Evolutionary conservation across 2,113 vertebrate species (phyloP), one percentile per base, ranked within the genome.

Genomic region (Callithrix jacchus): DNA sequence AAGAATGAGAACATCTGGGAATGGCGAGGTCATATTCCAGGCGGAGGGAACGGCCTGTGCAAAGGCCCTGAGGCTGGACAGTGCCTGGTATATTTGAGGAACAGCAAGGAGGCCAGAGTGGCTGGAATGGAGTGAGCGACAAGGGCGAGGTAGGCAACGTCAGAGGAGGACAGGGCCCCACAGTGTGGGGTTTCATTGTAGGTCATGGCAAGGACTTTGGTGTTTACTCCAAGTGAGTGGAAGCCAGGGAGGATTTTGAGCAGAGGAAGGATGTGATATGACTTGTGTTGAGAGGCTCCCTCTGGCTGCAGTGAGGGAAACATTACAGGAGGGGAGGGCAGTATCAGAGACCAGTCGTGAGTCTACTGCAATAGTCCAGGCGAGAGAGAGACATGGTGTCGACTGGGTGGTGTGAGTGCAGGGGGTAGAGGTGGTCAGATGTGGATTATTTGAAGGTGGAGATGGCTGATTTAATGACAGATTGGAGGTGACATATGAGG

Each of bases 381-480:
- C 68, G 1, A 20, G 40, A 10, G 81, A 17, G 16, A 5, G 1
- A 8, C 6, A 14, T 0, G 40, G 42, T 9, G 14, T 14, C 58
- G 56, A 35, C 35, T 8, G 8, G 84, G 35, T 0, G 5, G 37
- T n/a, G 18, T 27, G n/a, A 20, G 30, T 10, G 45, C 25, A 2
- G 27, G 18, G 56, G 68, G 32, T n/a, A 30, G 45, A 37, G 6
- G 54, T 5, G 30, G 27, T 40, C 10, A 3, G 54, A 2, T 7
- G 16, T 8, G 6, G 54, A 2, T 45, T 61, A 5, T 32, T 3
- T 30, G 45, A 83, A 87, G 87, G 82, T 8, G 1, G 35, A 32
- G 37, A 23, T n/a, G 52, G 13, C 37, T 25, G 42, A 32, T 32
- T 87, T 77, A 23, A 58, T 3, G 21, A 18, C 9, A 64, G 49